Conservation (phyloP, 37 sponge, comb jelly and placozoan genomes). For the Beroe ovata region DNA sequence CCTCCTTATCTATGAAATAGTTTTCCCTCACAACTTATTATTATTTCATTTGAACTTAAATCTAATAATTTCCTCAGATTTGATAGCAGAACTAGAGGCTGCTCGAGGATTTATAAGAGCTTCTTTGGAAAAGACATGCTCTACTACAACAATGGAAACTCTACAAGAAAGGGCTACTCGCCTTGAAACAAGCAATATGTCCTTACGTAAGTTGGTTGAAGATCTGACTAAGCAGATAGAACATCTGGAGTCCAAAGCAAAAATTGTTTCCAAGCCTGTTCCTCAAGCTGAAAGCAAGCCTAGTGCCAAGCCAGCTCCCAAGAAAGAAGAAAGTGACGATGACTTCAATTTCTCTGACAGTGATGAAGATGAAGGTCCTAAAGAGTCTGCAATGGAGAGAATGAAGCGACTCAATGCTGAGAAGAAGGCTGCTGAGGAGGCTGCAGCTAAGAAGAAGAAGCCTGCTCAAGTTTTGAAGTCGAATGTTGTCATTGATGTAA, state of each 20-base stretch:
- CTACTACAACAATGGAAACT: conserved; percentile 13
- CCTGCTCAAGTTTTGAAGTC: conserved; percentile 29
- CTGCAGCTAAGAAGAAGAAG: conserved; percentile 39
- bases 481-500: conserved; percentile 65
- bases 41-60: no score
- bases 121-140: neutral
- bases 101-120: conserved; percentile 66
- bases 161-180: conserved; percentile 37
- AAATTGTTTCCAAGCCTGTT: neutral
- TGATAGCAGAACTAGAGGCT: conserved; percentile 48
- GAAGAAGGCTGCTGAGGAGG: conserved; percentile 50
- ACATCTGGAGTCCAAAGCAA: neutral
- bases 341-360: conserved; percentile 65
- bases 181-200: conserved; percentile 5
- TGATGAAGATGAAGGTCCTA: conserved; percentile 65
- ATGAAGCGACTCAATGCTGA: conserved; percentile 47
- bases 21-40: no score
- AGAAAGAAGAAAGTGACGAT: conserved; percentile 64
- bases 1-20: neutral
- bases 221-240: conserved; percentile 21
- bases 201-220: conserved; percentile 38
- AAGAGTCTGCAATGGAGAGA: conserved; percentile 35
- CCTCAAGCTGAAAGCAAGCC: neutral
- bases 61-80: conserved; percentile 25
- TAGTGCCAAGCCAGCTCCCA: conserved; percentile 13